Evolutionary conservation across 2,113 vertebrate species (phyloP).

Genomic region (Rattus norvegicus): DNA sequence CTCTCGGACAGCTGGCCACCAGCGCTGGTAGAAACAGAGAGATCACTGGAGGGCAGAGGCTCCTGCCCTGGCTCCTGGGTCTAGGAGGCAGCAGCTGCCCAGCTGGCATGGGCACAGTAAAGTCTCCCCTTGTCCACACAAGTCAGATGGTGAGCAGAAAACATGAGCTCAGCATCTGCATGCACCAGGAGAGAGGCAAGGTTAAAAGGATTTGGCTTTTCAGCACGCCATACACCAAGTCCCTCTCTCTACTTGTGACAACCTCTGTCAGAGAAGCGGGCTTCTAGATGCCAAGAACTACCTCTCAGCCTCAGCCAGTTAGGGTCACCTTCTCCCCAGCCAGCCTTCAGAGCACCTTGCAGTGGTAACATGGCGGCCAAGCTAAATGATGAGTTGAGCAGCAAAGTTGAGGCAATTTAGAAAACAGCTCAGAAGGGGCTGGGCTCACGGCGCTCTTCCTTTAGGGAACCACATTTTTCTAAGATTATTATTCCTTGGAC

Average conservation of each 20-base stretch:
- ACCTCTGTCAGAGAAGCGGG: background rate
- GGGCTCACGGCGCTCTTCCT: conserved; percentile 84
- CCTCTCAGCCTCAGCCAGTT: background rate
- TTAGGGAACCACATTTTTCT: conserved; percentile 88
- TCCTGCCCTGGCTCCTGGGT: conserved; percentile 5
- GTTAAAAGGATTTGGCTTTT: conserved; percentile 68
- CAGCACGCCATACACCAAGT: background rate
- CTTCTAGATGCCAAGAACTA: background rate
- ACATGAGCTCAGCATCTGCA: conserved; percentile 25
- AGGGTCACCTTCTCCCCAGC: background rate
- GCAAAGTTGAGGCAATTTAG: conserved; percentile 65
- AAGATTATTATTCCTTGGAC: conserved; percentile 88
- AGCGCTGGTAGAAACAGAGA: background rate
- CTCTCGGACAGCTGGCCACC: conserved; percentile 56
- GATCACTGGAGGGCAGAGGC: conserved; percentile 37
- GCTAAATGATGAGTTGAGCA: conserved; percentile 59
- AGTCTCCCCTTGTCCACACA: background rate
- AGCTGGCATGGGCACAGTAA: background rate
- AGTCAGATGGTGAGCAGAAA: conserved; percentile 7
- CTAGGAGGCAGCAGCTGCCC: background rate
- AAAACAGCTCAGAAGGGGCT: conserved; percentile 79
- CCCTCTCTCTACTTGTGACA: background rate
- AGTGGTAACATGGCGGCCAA: conserved; percentile 37
- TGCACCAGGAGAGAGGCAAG: conserved; percentile 20
- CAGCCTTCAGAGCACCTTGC: background rate